Evolutionary conservation across 2,113 vertebrate species (phyloP).

Genomic region (Spizaetus ornatus): DNA sequence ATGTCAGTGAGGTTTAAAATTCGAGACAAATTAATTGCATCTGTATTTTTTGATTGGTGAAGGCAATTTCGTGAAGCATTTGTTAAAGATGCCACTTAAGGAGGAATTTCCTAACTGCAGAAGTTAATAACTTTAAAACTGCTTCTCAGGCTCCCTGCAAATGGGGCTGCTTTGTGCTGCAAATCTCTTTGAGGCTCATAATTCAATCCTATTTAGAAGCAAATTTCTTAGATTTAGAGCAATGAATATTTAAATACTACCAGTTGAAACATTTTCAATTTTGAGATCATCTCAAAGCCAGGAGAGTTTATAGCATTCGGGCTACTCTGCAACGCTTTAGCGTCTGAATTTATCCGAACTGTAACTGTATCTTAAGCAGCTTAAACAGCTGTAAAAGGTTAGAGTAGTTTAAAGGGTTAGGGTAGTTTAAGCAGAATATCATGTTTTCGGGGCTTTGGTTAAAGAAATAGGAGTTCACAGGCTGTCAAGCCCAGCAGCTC

Average conservation of each 20-base stretch:
- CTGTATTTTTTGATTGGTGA: neutral
- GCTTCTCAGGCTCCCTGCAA: neutral
- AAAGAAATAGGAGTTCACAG: neutral
- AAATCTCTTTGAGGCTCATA: conserved; percentile 44
- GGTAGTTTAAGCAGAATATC: conserved; percentile 9
- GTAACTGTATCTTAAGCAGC: conserved; percentile 2
- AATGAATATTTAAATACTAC: conserved; percentile 50
- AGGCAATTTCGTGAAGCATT: neutral
- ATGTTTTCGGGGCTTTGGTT: neutral
- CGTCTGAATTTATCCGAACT: neutral
- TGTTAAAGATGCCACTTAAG: conserved; percentile 6
- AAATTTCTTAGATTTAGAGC: conserved; percentile 46
- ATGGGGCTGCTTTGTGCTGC: conserved; percentile 26
- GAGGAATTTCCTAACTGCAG: neutral
- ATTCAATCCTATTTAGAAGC: conserved; percentile 58
- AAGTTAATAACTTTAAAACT: conserved; percentile 42
- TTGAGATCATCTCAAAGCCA: conserved; percentile 30
- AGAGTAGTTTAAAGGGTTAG: conserved; percentile 16
- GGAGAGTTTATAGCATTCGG: neutral
- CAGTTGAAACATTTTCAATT: conserved; percentile 36
- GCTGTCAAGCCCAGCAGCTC: neutral
- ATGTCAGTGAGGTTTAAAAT: neutral
- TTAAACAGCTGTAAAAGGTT: conserved; percentile 12
- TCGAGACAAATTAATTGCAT: neutral
- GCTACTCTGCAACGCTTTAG: neutral